phyloP scores from a whole-genome alignment of 1,140 invertebrate species.

The Mizuhopecten yessoensis region DNA sequence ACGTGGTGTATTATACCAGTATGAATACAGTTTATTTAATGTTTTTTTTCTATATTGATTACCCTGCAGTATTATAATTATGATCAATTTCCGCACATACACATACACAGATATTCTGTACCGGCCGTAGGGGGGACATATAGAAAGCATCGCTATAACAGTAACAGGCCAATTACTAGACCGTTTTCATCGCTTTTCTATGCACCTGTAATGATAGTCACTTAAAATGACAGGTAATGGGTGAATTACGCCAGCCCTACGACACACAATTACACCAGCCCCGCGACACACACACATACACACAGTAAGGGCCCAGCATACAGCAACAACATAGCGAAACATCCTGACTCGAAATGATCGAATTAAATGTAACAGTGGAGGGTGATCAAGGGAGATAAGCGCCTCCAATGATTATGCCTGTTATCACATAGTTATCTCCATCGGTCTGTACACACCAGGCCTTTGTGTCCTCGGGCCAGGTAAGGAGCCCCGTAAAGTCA shows the following conservation, averaged over 20 bases:
- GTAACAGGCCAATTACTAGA: neutral
- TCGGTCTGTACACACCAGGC: neutral
- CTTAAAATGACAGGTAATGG: conserved; percentile 18
- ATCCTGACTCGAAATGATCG: too few species aligned
- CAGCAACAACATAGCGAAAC: neutral
- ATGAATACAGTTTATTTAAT: neutral
- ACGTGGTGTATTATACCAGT: neutral
- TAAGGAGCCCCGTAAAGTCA: neutral
- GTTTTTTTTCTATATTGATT: neutral
- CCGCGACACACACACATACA: neutral
- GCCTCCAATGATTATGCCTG: neutral
- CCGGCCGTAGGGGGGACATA: neutral
- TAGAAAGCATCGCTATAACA: neutral
- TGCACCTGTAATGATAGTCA: neutral
- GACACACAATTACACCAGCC: too few species aligned
- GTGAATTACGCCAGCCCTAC: neutral
- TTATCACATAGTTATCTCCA: neutral
- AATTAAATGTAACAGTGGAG: neutral
- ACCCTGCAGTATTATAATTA: neutral
- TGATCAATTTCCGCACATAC: neutral
- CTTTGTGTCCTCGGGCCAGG: neutral
- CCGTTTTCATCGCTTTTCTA: neutral
- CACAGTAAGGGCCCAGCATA: neutral
- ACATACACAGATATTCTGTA: neutral
- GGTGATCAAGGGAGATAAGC: conserved; percentile 7